Percentiles rank a stretch among this genome's conserved stretches.
phyloP scores from a whole-genome alignment of 2,113 vertebrate genomes.

The human (Homo sapiens) region DNA sequence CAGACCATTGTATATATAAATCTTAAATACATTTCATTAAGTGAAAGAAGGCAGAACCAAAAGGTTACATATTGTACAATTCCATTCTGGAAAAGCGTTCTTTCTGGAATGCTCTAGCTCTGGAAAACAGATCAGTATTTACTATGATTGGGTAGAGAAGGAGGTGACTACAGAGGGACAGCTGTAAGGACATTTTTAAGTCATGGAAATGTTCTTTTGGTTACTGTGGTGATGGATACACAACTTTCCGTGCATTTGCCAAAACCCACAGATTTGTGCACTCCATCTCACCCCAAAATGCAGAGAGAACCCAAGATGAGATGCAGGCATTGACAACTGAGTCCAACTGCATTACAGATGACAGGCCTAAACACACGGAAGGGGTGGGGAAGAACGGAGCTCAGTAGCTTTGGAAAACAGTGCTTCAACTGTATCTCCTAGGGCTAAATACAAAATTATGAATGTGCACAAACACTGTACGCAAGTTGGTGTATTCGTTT shows the following conservation, averaged over 20 bases:
- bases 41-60: background rate
- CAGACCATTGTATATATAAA: background rate
- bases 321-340: background rate
- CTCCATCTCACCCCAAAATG: too few species aligned
- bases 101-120: background rate
- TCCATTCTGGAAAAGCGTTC: background rate
- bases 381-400: background rate
- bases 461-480: too few species aligned
- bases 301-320: background rate
- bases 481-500: background rate
- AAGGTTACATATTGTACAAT: background rate
- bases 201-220: background rate
- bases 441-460: background rate
- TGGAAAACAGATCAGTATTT: background rate
- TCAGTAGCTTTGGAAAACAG: background rate
- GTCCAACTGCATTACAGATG: background rate
- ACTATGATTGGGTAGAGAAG: background rate
- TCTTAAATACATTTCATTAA: background rate
- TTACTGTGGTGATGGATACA: background rate
- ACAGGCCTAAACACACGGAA: background rate
- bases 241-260: background rate
- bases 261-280: background rate
- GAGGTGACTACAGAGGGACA: background rate
- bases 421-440: background rate
- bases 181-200: background rate